Evolutionary conservation across 1,140 invertebrate species (phyloP).

Genomic region (Limonius californicus): DNA sequence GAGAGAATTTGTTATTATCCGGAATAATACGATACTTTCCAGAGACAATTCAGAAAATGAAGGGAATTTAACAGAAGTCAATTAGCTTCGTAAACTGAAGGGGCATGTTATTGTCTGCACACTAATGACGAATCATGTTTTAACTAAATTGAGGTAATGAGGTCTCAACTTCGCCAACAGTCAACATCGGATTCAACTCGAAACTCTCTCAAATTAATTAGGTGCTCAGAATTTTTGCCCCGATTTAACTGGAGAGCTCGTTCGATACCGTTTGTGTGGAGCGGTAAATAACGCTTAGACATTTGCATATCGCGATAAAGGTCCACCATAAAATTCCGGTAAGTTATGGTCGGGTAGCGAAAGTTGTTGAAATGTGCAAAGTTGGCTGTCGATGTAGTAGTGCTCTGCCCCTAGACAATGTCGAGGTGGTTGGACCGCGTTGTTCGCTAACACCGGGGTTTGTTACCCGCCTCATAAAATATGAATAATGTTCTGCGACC

Average conservation of each 20-base stretch:
- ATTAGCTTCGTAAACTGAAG: constrained; percentile 42
- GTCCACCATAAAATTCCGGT: neutral
- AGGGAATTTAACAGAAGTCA: constrained; percentile 32
- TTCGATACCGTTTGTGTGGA: constrained; percentile 4
- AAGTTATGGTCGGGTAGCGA: neutral
- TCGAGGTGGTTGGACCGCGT: neutral
- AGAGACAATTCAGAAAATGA: neutral
- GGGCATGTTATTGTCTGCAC: constrained; percentile 35
- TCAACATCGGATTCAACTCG: constrained; percentile 23
- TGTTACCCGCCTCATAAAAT: constrained; percentile 14
- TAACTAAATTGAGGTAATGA: constrained; percentile 43
- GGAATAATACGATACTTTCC: constrained; percentile 6
- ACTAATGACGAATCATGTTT: constrained; percentile 43
- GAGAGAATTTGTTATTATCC: no score
- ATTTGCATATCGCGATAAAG: constrained; percentile 16
- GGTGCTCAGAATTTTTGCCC: constrained; percentile 15
- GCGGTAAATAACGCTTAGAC: constrained; percentile 19
- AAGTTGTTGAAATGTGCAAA: constrained; percentile 12
- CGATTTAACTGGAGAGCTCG: neutral
- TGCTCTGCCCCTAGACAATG: neutral
- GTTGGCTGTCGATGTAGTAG: constrained; percentile 10
- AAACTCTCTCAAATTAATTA: constrained; percentile 23
- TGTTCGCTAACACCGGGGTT: neutral
- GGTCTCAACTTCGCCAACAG: constrained; percentile 34
- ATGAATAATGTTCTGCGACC: constrained; percentile 7